Evolutionary conservation across 2,797 vertebrate species (phyloP).

Genomic region (Myotis myotis): DNA sequence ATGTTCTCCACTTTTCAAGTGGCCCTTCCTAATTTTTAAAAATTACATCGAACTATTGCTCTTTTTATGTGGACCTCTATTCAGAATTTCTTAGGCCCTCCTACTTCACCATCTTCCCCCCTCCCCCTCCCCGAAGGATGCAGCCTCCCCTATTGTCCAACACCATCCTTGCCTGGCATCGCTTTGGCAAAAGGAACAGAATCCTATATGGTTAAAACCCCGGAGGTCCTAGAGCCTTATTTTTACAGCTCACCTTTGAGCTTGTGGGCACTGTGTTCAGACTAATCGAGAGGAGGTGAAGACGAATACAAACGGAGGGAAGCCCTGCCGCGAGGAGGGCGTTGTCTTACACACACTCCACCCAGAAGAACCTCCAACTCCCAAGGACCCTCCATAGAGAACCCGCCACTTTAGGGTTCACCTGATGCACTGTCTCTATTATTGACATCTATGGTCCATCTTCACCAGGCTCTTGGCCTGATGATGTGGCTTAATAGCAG

Average conservation of each 20-base stretch:
- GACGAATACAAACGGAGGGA: background rate
- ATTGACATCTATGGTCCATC: background rate
- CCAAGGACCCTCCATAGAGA: background rate
- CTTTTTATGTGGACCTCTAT: background rate
- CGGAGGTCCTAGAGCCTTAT: background rate
- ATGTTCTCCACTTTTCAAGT: background rate
- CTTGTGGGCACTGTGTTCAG: background rate
- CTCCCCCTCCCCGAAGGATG: background rate
- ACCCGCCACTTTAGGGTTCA: background rate
- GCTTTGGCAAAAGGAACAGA: background rate
- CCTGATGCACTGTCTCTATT: background rate
- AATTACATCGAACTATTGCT: background rate
- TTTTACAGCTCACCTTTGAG: background rate
- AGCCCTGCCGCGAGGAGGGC: background rate
- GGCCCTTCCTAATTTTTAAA: background rate
- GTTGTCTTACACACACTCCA: background rate
- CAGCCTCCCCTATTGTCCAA: background rate
- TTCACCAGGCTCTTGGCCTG: background rate
- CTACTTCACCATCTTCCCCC: background rate
- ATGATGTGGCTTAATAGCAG: constrained; percentile 18
- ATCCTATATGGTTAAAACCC: background rate
- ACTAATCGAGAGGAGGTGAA: background rate
- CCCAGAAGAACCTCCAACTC: background rate
- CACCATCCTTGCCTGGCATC: background rate
- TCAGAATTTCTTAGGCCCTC: background rate